Base-by-base conservation (phyloP, 1,140 invertebrate species). In the Zaprionus taronus region DNA sequence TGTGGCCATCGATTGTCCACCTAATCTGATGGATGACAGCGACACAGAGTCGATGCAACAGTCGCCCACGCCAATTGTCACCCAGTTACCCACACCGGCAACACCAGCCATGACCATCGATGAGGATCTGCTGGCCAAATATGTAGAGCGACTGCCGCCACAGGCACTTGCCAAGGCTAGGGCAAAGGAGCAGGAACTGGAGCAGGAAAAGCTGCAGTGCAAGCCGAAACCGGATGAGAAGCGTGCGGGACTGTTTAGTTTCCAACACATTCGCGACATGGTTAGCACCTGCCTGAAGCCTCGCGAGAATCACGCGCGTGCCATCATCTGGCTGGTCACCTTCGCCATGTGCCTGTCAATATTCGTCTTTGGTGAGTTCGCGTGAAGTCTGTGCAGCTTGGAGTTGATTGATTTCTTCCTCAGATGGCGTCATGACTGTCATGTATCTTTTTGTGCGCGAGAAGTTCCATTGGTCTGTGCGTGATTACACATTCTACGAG, bases 381-480 rank as follows among this genome's bases (percentile, higher is more conserved):
- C 55, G 14, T 3, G 0, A n/a, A 9, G 15, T 17, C 31, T 65
- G 7, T 51, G 62, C 9, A 26, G 49, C 11, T 36, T 41, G 6
- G 6, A 38, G 12, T 15, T 24, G 12, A 17, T 44, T 34, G 7
- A 12, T 57, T 31, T 6, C 12, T 67, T 15, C 26, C 22, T 2
- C 24, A 90, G 91, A 92, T 77, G 91, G 91, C 55, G 91, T 92
- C 34, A 92, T 93, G 60, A 89, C 93, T 12, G 92, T 96, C 12
- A 93, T 93, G 66, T 96, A 95, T 84, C 77, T 96, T 65, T 96
- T 95, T 80, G 91, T 94, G 7, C 95, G 95, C 63, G 94, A 95
- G 36, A 95, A 95, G 84, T 94, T 97, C 20, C 93, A 94, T 24
- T 97, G 96, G 96, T 93, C 94, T 22, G 93, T 96, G 61, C 83